Base-by-base conservation (phyloP, 2,113 vertebrate species). In the Oenanthe melanoleuca region DNA sequence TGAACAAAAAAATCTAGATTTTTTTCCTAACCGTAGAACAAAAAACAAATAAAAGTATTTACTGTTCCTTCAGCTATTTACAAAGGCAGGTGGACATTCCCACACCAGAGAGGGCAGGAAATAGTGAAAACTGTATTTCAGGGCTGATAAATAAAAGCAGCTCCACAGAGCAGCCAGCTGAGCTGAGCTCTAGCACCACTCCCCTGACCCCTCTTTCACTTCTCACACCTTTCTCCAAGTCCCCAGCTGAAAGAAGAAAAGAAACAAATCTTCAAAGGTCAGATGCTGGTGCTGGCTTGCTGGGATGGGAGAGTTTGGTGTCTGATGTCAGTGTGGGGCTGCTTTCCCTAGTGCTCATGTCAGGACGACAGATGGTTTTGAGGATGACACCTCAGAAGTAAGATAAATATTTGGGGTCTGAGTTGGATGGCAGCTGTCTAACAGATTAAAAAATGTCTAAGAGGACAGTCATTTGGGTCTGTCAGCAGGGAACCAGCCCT, bases 401-500 rank as follows among this genome's bases (percentile, higher is more conserved):
- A 93, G 67, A 94, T 71, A 79, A 92, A 71, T 95, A 90, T 81
- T 84, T 53, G 63, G 85, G 79, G 24, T 73, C 52, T 83, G 63
- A 66, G 29, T 64, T 52, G n/a, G 69, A 88, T 89, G 86, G 89
- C 83, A 95, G 77, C 73, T 86, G 81, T 92, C 86, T 89, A 84
- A 80, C 37, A 75, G 74, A 79, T 44, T 86, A 77, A 88, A 93
- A 86, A 83, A 92, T 86, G 19, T 29, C 16, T 47, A 79, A 95
- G 73, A 88, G 56, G 28, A 80, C 0, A 3, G 71, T 61, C 70
- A 52, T 40, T n/a, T 71, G 42, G 52, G 21, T 26, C 82, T 59
- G 70, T 53, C 70, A 87, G 69, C 50, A 55, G 34, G 85, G 33
- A 40, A 93, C 16, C 49, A 91, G 31, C 42, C 31, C 34, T 38